A percentile compares a stretch with the other conserved stretches of the same genome.
Evolutionary conservation across 1,140 invertebrate species (phyloP).

Genomic region (Pogonomyrmex californicus): DNA sequence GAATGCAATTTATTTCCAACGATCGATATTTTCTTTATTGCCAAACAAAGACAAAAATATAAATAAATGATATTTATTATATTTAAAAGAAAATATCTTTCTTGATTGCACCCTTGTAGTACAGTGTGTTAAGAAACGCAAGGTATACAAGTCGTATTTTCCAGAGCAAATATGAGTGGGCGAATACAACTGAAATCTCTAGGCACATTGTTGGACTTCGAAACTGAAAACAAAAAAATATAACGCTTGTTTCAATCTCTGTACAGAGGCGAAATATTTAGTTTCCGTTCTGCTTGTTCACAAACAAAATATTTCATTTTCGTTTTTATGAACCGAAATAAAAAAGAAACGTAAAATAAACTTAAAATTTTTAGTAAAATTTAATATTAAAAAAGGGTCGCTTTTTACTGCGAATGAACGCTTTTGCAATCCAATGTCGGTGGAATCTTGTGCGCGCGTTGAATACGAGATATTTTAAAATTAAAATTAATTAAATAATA

Average conservation of each 20-base stretch:
- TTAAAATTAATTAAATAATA: slow-evolving; percentile 45
- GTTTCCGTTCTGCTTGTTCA: slow-evolving; percentile 16
- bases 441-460: slow-evolving; percentile 3
- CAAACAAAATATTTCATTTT: slow-evolving; percentile 37
- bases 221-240: slow-evolving; percentile 14
- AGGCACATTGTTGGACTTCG: slow-evolving; percentile 17
- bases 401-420: not conserved
- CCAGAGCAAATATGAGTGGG: not conserved
- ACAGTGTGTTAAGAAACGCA: not conserved
- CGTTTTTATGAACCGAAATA: not conserved
- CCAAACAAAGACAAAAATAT: not conserved
- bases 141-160: not conserved
- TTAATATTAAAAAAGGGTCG: not conserved
- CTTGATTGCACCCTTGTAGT: not conserved
- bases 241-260: slow-evolving; percentile 16
- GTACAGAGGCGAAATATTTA: slow-evolving; percentile 23
- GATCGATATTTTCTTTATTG: not conserved
- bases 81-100: not conserved
- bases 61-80: not conserved
- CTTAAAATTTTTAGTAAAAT: slow-evolving; percentile 39
- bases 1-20: not conserved
- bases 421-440: not conserved
- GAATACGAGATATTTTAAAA: slow-evolving; percentile 35
- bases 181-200: not conserved
- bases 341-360: not conserved